Conservation (phyloP, 1,140 invertebrate species). For the Drosophila pseudoobscura region DNA sequence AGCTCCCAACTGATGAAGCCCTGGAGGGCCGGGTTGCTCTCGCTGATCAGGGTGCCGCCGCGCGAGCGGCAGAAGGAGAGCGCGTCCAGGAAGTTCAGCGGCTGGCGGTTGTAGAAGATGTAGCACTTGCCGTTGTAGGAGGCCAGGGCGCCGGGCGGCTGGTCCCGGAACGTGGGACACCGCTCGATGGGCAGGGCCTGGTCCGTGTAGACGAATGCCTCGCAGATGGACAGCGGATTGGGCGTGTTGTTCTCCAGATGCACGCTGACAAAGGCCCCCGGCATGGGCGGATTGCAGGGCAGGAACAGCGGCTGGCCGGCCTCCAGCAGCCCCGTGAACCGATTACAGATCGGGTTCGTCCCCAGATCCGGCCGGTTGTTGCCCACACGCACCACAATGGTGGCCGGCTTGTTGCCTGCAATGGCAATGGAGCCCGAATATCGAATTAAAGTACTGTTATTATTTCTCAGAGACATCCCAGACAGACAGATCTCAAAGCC, state of each 20-base stretch:
- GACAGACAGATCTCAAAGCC: no score
- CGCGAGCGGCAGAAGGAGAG: constrained; percentile 91
- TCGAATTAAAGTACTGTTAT: not conserved
- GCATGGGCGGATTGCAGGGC: constrained; percentile 97
- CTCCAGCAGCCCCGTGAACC: constrained; percentile 93
- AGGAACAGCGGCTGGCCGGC: constrained; percentile 96
- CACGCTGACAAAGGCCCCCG: constrained; percentile 96
- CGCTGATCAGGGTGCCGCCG: constrained; percentile 93
- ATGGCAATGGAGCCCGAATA: no score
- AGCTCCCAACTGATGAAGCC: constrained; percentile 97
- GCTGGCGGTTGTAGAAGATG: constrained; percentile 96
- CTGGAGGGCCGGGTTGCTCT: constrained; percentile 96
- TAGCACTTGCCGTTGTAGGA: constrained; percentile 98
- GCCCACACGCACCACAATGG: constrained; percentile 94
- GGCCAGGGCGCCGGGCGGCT: constrained; percentile 94
- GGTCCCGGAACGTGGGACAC: constrained; percentile 95
- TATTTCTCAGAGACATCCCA: constrained; percentile 2
- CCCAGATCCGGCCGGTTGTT: constrained; percentile 97
- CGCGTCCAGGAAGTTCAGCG: constrained; percentile 91
- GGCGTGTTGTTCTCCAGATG: constrained; percentile 91
- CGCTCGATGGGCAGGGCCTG: constrained; percentile 96
- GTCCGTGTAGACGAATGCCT: constrained; percentile 97
- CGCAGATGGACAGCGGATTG: constrained; percentile 94
- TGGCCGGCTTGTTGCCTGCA: constrained; percentile 88
- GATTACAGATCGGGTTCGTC: constrained; percentile 96